Base-by-base conservation (phyloP, 1,140 invertebrate genomes). In the Ceratitis capitata region DNA sequence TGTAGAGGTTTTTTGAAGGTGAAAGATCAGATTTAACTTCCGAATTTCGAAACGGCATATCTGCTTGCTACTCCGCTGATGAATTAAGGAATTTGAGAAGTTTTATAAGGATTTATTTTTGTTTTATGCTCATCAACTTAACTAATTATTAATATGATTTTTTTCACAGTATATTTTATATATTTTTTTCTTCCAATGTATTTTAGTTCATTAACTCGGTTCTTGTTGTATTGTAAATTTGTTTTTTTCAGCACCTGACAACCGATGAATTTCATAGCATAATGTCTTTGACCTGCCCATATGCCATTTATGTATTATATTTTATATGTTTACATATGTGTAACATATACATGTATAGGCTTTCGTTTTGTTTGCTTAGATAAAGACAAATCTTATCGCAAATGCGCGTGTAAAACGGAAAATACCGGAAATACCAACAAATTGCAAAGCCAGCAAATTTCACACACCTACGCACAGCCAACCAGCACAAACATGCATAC, bases 321-420 rank as follows among this genome's bases (percentile, higher is more conserved):
- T n/a, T n/a, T n/a, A n/a, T n/a, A n/a, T 19, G 14, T 32, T 14
- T 19, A 16, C 32, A 35, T 16, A 16, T 2, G 0, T 6, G 39
- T 32, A 69, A 29, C 1, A 19, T 39, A 3, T 69, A 69, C 16
- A 3, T 32, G 12, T 35, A 0, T 6, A 32, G 14, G 61, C 32
- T 35, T 16, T 69, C 39, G 61, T 69, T 69, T 39, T 69, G 61
- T 16, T 69, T n/a, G 32, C 35, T 39, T 16, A 69, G 61, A 39
- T 69, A 69, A 69, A 35, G 61, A 35, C 61, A 69, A 69, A n/a
- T 35, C 29, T 69, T 69, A 69, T 69, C 61, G 61, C 32, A 23
- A n/a, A 9, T 45, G 39, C 69, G 39, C 45, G 35, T 78, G 12
- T n/a, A 45, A 7, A 42, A 78, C n/a, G 39, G 39, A 78, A 78